These are phyloP conservation scores for Ectemnius cavifrons DNA, from an alignment of 2,888 invertebrate species.

Conservation along the genomic window DNA sequence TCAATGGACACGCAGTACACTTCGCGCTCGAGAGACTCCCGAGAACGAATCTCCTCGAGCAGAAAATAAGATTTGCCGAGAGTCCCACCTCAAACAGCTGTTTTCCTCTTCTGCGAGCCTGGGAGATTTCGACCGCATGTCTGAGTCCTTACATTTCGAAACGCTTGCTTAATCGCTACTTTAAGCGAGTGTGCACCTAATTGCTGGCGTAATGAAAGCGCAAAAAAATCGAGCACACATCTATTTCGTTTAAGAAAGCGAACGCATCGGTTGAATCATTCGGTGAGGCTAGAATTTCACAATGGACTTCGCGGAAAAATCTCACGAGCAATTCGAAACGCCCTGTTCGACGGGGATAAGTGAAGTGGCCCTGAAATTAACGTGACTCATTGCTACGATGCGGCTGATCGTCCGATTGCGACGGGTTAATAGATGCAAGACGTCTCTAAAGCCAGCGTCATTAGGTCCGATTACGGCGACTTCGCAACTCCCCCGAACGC, in stretches of 20 bases:
- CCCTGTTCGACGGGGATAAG: conserved; percentile 15
- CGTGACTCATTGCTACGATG: conserved; percentile 38
- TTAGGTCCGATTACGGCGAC: no score
- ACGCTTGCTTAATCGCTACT: no score
- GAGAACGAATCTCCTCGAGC: conserved; percentile 25
- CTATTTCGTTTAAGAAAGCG: conserved; percentile 6
- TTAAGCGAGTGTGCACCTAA: no score
- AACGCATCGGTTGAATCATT: conserved; percentile 39
- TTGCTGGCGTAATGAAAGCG: conserved; percentile 8
- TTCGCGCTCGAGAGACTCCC: conserved; percentile 13
- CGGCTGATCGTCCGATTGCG: no score
- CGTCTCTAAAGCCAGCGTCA: no score
- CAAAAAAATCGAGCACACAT: conserved; percentile 7
- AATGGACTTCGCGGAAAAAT: conserved; percentile 48
- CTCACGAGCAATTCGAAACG: conserved; percentile 19
- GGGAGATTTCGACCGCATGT: no score
- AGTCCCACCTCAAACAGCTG: conserved; percentile 33
- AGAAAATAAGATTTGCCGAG: conserved; percentile 37
- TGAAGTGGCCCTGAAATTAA: conserved; percentile 32
- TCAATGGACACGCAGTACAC: conserved; percentile 3
- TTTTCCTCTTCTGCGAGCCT: neutral
- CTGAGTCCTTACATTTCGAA: no score
- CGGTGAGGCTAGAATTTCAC: conserved; percentile 22
- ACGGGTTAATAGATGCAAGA: no score
- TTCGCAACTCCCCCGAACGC: no score